A percentile compares a stretch with the other conserved stretches of the same genome.
phyloP scores from a whole-genome alignment of 1,140 invertebrate species.

The Drosophila teissieri region DNA sequence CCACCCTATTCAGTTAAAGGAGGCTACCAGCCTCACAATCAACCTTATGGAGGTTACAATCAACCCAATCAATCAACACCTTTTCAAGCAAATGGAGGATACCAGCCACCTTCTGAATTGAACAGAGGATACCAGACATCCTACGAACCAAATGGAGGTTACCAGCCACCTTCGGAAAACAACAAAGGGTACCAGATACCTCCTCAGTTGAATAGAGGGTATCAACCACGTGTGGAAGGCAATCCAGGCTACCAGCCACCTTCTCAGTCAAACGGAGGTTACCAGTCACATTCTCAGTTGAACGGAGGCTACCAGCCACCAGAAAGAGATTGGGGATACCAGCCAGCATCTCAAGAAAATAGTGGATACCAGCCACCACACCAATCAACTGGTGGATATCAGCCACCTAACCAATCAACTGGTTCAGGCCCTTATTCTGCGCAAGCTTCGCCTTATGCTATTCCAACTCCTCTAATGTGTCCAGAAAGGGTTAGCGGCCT shows the following conservation, averaged over 20 bases:
- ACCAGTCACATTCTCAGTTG: neutral
- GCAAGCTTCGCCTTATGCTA: neutral
- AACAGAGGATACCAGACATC: no score
- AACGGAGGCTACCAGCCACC: neutral
- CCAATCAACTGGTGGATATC: neutral
- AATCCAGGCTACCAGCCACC: neutral
- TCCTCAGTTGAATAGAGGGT: neutral
- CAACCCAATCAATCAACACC: no score
- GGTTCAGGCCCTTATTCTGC: neutral
- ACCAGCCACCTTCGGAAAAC: neutral
- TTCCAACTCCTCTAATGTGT: slow-evolving; percentile 32
- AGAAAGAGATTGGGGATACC: neutral
- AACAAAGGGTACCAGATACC: neutral
- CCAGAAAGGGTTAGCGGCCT: slow-evolving; percentile 52
- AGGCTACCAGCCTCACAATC: no score
- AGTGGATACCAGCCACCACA: neutral
- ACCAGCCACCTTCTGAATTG: no score
- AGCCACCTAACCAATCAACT: neutral
- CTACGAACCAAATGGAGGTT: neutral
- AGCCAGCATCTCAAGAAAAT: neutral
- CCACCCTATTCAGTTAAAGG: neutral
- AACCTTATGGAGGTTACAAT: no score
- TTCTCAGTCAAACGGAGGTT: neutral
- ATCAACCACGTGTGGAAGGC: neutral
- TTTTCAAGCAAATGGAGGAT: no score